A percentile compares a stretch with the other conserved stretches of the same genome.
Evolutionary conservation across 1,140 invertebrate genomes (phyloP).

Genomic region (Orius insidiosus): DNA sequence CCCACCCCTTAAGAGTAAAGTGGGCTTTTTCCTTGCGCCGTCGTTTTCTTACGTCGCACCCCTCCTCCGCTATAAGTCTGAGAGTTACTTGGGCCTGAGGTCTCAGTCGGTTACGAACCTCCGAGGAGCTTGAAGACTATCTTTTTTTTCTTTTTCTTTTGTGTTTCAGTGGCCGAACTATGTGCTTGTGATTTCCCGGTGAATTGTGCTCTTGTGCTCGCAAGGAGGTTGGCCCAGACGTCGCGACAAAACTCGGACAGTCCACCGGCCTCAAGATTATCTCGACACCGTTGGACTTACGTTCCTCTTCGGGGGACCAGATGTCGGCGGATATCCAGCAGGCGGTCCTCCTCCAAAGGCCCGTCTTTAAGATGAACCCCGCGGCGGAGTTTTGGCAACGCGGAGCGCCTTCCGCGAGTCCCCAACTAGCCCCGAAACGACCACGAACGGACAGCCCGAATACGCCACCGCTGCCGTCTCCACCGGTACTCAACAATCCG

Average conservation of each 20-base stretch:
- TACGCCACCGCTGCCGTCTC: conserved; percentile 5
- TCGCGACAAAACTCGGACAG: background rate
- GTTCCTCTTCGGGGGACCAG: conserved; percentile 20
- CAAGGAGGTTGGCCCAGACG: background rate
- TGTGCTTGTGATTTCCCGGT: conserved; percentile 6
- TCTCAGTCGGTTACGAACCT: conserved; percentile 16
- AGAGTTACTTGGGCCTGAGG: conserved; percentile 14
- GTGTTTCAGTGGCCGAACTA: conserved; percentile 8
- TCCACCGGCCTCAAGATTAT: conserved; percentile 19
- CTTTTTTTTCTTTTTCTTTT: conserved; percentile 5
- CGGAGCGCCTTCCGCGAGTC: conserved; percentile 16
- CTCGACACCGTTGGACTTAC: conserved; percentile 22
- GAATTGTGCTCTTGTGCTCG: conserved; percentile 6
- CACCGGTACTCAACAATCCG: conserved; percentile 6
- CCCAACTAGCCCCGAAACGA: conserved; percentile 10
- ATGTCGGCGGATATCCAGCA: conserved; percentile 21
- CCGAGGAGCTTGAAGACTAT: conserved; percentile 3
- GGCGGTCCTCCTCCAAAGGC: conserved; percentile 22
- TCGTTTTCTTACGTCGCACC: conserved; percentile 16
- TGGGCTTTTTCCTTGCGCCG: conserved; percentile 7
- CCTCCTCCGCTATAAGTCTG: conserved; percentile 17
- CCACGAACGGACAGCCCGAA: conserved; percentile 7
- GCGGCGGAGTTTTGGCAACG: conserved; percentile 22
- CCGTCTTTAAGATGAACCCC: conserved; percentile 24
- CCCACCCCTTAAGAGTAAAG: conserved; percentile 14